Evolutionary conservation across 2,888 invertebrate genomes (phyloP).

Genomic region (Tortrix viridana): DNA sequence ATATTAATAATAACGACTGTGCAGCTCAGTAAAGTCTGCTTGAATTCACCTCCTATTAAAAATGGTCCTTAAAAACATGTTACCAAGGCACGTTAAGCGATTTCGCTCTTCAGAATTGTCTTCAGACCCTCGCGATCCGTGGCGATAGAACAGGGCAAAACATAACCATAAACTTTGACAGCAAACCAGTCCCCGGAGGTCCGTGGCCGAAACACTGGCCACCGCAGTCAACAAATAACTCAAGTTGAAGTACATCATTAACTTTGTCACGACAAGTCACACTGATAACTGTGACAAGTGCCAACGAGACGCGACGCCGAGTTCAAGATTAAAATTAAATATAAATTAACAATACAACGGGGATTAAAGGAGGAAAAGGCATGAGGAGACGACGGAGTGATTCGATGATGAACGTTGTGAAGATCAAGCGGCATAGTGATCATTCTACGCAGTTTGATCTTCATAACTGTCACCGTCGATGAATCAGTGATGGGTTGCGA

Average conservation of each 20-base stretch:
- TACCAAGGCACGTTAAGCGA: too few relatives aligned
- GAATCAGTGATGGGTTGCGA: not conserved
- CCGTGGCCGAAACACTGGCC: slow-evolving; percentile 17
- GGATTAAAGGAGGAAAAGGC: not conserved
- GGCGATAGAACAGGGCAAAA: too few relatives aligned
- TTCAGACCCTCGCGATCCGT: too few relatives aligned
- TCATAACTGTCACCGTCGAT: slow-evolving; percentile 24
- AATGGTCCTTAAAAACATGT: too few relatives aligned
- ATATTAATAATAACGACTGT: too few relatives aligned
- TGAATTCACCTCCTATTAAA: too few relatives aligned
- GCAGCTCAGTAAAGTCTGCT: too few relatives aligned
- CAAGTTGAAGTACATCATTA: slow-evolving; percentile 30
- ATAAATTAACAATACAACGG: not conserved
- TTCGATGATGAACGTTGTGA: slow-evolving; percentile 25
- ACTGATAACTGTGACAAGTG: slow-evolving; percentile 28
- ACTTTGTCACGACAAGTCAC: slow-evolving; percentile 35
- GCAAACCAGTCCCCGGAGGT: not conserved
- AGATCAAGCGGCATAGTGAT: slow-evolving; percentile 29
- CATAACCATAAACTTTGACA: too few relatives aligned
- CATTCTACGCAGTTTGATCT: slow-evolving; percentile 36
- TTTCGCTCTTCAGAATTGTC: too few relatives aligned
- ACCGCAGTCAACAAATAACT: not conserved
- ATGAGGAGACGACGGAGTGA: not conserved
- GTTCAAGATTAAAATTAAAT: not conserved
- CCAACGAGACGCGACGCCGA: not conserved